A percentile compares a stretch with the other conserved stretches of the same genome.
Evolutionary conservation across 2,113 vertebrate species (phyloP).

Genomic region (Nycticebus coucang): DNA sequence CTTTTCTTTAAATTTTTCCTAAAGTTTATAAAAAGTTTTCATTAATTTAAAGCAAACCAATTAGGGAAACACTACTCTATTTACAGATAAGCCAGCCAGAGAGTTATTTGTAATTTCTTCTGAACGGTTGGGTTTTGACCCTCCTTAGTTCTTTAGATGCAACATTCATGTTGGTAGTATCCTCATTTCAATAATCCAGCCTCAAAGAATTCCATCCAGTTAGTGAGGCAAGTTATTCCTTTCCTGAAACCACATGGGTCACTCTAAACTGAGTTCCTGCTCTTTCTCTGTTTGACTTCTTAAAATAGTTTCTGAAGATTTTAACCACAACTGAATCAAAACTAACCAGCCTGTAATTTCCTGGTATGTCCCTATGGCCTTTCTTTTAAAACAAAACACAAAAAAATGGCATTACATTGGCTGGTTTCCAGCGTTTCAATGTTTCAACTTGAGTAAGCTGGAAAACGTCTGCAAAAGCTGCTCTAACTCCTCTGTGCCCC

Average conservation of each 20-base stretch:
- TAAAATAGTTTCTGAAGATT: conserved; percentile 78
- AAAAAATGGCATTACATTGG: conserved; percentile 59
- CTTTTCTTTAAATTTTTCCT: conserved; percentile 3
- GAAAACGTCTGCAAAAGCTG: conserved; percentile 16
- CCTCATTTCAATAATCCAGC: conserved; percentile 39
- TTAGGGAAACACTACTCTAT: not conserved
- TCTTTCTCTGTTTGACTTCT: conserved; percentile 77
- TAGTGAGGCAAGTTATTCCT: conserved; percentile 68
- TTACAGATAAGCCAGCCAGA: not conserved
- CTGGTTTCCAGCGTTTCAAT: conserved; percentile 59
- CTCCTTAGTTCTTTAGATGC: not conserved
- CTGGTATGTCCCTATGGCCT: conserved; percentile 76
- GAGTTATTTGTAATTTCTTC: not conserved
- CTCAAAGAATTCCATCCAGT: conserved; percentile 67
- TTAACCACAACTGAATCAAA: conserved; percentile 80
- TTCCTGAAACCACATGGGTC: conserved; percentile 51
- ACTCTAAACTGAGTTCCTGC: conserved; percentile 50
- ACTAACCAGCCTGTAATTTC: conserved; percentile 82
- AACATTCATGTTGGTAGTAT: not conserved
- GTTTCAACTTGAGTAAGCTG: conserved; percentile 60
- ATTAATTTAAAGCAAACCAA: conserved; percentile 46
- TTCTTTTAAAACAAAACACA: conserved; percentile 75
- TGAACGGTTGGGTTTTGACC: not conserved
- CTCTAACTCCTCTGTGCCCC: not conserved
- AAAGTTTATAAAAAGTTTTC: conserved; percentile 7